phyloP scores from a whole-genome alignment of 2,888 invertebrate genomes.

The Zhuqinia jingwanae region DNA sequence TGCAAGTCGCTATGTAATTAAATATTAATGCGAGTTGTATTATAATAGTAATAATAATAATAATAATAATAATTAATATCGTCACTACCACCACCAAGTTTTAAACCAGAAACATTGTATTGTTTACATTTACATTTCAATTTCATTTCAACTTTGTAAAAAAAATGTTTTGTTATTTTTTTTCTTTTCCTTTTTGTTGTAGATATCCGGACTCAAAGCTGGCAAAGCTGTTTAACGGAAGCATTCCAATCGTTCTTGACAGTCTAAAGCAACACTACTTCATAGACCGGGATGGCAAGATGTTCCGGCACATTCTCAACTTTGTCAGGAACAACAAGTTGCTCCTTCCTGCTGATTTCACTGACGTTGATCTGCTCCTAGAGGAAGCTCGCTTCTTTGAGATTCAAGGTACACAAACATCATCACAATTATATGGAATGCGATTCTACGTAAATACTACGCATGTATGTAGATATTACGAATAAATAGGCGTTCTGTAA shows the following conservation, averaged over 20 bases:
- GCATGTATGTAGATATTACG: too few species aligned
- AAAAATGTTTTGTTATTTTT: constrained; percentile 79
- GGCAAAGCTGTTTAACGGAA: constrained; percentile 96
- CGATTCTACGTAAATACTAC: too few species aligned
- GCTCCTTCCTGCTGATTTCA: constrained; percentile 92
- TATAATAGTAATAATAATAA: not conserved
- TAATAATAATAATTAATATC: not conserved
- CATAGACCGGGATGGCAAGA: constrained; percentile 98
- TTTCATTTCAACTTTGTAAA: not conserved
- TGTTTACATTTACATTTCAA: constrained; percentile 17
- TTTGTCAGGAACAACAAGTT: constrained; percentile 96
- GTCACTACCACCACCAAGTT: not conserved
- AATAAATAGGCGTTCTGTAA: too few species aligned
- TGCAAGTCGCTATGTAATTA: not conserved
- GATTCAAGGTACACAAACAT: constrained; percentile 82
- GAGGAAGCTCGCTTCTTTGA: constrained; percentile 97
- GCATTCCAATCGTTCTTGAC: constrained; percentile 96
- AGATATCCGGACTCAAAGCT: constrained; percentile 96
- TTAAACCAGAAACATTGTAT: not conserved
- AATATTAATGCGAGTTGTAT: not conserved
- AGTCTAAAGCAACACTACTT: constrained; percentile 99
- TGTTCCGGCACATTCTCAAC: constrained; percentile 98
- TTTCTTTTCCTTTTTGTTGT: too few species aligned
- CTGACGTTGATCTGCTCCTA: constrained; percentile 91
- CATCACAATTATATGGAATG: too few species aligned